These are phyloP conservation scores for Coelopa pilipes DNA, from an alignment of 2,888 invertebrate species.

Conservation along the genomic window DNA sequence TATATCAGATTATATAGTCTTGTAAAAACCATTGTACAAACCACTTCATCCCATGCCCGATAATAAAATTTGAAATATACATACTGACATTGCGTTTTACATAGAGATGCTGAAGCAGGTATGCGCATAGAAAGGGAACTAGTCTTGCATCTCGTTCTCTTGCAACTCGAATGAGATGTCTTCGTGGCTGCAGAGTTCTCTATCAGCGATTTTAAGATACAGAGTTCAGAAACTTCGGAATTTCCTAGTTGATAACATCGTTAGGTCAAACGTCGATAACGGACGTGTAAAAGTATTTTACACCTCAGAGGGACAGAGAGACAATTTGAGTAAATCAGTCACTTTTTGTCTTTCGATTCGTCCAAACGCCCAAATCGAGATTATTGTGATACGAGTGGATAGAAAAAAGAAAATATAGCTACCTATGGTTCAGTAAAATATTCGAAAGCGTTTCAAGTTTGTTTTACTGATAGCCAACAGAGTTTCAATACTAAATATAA, in stretches of 20 bases:
- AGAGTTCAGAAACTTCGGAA: background rate
- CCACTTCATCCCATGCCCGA: background rate
- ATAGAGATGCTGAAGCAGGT: background rate
- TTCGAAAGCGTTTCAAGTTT: too few species aligned
- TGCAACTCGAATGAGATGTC: background rate
- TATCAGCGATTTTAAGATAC: background rate
- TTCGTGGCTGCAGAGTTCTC: background rate
- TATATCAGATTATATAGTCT: background rate
- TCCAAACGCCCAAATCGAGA: background rate
- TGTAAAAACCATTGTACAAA: constrained; percentile 12
- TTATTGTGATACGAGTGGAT: background rate
- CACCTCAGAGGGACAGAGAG: too few species aligned
- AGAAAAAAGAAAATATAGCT: too few species aligned
- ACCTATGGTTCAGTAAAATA: too few species aligned
- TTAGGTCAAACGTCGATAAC: background rate
- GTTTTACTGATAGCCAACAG: too few species aligned
- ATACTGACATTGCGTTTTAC: too few species aligned
- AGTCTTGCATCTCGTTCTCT: background rate
- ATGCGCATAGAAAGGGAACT: background rate
- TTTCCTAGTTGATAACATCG: constrained; percentile 17
- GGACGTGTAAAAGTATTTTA: background rate
- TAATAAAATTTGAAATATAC: too few species aligned
- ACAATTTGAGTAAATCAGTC: background rate
- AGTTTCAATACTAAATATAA: background rate
- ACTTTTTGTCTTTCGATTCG: background rate